These are phyloP conservation scores for Melanocharis versteri DNA, from an alignment of 2,113 vertebrate species.

Conservation along the genomic window DNA sequence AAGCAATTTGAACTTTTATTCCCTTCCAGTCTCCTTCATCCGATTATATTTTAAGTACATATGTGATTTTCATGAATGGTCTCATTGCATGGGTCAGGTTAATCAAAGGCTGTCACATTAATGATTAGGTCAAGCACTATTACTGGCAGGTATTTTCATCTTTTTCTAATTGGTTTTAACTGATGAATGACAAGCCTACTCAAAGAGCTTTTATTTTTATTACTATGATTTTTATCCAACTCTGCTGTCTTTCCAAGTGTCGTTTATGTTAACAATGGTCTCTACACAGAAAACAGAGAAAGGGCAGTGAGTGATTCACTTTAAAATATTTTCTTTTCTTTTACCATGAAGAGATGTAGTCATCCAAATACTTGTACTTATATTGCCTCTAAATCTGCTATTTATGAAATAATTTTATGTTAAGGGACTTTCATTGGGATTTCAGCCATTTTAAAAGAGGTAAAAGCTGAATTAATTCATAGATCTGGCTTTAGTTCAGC, in stretches of 20 bases:
- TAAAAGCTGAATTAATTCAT: conserved; percentile 41
- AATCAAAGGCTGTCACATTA: neutral
- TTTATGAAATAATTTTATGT: conserved; percentile 26
- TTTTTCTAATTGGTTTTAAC: neutral
- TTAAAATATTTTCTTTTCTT: conserved; percentile 33
- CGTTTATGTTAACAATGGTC: conserved; percentile 11
- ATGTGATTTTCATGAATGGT: neutral
- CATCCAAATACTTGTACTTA: conserved; percentile 38
- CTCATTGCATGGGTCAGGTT: neutral
- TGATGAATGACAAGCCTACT: neutral
- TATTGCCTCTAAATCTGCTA: conserved; percentile 46
- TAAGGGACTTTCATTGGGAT: neutral
- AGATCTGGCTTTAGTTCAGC: conserved; percentile 41
- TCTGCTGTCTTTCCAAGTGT: conserved; percentile 8
- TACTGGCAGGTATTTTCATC: neutral
- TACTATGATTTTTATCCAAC: neutral
- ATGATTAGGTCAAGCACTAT: neutral
- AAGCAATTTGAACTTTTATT: neutral
- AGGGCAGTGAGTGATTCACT: neutral
- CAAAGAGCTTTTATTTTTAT: neutral
- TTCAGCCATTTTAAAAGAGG: conserved; percentile 21
- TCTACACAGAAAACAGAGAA: neutral
- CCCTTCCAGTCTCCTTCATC: neutral
- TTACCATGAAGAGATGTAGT: conserved; percentile 39
- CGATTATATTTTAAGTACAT: neutral